Conservation (phyloP, 37 sponge, comb jelly and placozoan species). For the Crambe crambe region DNA sequence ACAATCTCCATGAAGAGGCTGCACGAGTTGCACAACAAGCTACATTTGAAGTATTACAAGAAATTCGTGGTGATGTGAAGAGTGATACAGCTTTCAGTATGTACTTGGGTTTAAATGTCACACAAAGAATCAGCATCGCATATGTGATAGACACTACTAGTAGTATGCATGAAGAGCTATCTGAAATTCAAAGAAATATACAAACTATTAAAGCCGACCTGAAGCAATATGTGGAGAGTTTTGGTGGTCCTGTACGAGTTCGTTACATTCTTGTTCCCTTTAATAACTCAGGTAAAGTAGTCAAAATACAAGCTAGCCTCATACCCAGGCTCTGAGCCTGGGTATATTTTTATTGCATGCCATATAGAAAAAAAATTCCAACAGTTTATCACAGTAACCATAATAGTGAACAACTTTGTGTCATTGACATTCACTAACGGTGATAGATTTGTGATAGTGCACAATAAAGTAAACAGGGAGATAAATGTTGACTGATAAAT, state of each 20-base stretch:
- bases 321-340: no score
- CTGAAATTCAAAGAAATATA: constrained; percentile 43
- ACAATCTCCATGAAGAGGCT: constrained; percentile 17
- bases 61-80: constrained; percentile 15
- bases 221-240: background rate
- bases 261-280: constrained; percentile 54
- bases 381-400: no score
- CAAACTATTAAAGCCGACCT: constrained; percentile 6
- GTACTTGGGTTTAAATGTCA: background rate
- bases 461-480: no score
- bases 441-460: no score
- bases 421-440: no score
- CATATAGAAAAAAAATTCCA: no score
- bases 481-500: no score
- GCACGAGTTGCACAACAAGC: constrained; percentile 21
- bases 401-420: no score
- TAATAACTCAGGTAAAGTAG: constrained; percentile 63
- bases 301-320: no score
- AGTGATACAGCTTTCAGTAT: constrained; percentile 18
- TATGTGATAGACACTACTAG: constrained; percentile 64
- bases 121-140: constrained; percentile 15
- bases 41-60: constrained; percentile 9
- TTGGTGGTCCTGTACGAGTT: constrained; percentile 21
- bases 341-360: no score
- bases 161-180: constrained; percentile 46